Percentiles rank a stretch among this genome's conserved stretches.
These are phyloP conservation scores for Catocala sponsa DNA, from an alignment of 2,888 invertebrate species.

Conservation along the genomic window DNA sequence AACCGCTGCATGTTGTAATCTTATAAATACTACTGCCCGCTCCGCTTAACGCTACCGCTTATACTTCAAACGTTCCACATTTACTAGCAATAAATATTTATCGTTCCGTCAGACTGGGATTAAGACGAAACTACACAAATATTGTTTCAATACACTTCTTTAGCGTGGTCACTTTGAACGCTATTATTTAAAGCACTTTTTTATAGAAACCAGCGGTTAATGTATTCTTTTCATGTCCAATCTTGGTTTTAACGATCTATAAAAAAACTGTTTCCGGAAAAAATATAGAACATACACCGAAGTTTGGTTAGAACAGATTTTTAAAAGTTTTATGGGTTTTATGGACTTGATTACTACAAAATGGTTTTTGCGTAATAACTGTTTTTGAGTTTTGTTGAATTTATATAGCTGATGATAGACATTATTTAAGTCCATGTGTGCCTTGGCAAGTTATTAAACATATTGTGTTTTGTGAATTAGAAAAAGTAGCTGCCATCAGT, in stretches of 20 bases:
- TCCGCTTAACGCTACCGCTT: slow-evolving; percentile 26
- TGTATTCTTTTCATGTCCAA: slow-evolving; percentile 38
- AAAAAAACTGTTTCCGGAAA: slow-evolving; percentile 31
- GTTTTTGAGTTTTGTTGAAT: too few species aligned
- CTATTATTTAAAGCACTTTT: slow-evolving; percentile 48
- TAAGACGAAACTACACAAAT: slow-evolving; percentile 70
- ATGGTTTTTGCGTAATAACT: too few species aligned
- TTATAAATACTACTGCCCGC: background rate
- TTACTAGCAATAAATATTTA: slow-evolving; percentile 81
- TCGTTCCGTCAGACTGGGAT: slow-evolving; percentile 72
- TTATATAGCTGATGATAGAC: too few species aligned
- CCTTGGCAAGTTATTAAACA: too few species aligned
- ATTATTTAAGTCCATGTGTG: too few species aligned
- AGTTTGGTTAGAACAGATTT: slow-evolving; percentile 7
- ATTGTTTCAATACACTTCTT: slow-evolving; percentile 53
- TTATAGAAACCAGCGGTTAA: slow-evolving; percentile 19
- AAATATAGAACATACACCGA: background rate
- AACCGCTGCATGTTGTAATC: too few species aligned
- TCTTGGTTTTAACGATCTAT: slow-evolving; percentile 35
- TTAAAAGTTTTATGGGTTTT: slow-evolving; percentile 1
- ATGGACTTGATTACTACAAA: too few species aligned
- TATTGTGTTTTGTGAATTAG: too few species aligned
- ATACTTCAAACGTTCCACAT: slow-evolving; percentile 34
- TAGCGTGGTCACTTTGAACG: slow-evolving; percentile 60
- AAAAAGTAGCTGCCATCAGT: too few species aligned